Conservation (phyloP, 2,888 invertebrate genomes). For the Philopedon plagiatum region DNA sequence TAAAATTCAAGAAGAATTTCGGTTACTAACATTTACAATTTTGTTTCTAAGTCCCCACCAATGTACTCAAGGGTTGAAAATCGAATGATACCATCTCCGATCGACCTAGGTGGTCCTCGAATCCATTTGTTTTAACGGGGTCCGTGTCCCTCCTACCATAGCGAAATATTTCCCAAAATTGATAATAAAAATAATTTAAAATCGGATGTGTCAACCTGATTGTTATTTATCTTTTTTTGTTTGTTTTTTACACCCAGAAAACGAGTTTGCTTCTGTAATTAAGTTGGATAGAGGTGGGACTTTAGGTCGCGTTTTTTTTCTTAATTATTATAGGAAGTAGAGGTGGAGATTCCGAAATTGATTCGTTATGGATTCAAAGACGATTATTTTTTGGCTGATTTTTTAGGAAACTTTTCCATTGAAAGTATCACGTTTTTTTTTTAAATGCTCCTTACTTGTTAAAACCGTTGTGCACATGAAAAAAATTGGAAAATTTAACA, state of each 20-base stretch:
- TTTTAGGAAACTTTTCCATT: too few relatives aligned
- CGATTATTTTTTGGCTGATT: too few relatives aligned
- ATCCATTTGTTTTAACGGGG: conserved; percentile 38
- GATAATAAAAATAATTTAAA: conserved; percentile 34
- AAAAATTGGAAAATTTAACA: too few relatives aligned
- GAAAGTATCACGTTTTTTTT: too few relatives aligned
- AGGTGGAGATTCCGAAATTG: not conserved
- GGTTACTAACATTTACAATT: too few relatives aligned
- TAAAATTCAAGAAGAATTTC: too few relatives aligned
- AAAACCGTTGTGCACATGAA: too few relatives aligned
- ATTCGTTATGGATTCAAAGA: not conserved
- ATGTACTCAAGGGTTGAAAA: conserved; percentile 19
- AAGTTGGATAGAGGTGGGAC: not conserved
- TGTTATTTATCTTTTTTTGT: conserved; percentile 43
- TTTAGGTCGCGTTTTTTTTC: not conserved
- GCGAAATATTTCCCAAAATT: conserved; percentile 48
- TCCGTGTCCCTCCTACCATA: conserved; percentile 33
- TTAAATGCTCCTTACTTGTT: too few relatives aligned
- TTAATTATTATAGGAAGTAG: not conserved
- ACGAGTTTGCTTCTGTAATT: not conserved
- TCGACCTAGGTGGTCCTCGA: conserved; percentile 30
- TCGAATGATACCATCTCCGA: conserved; percentile 16
- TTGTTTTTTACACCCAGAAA: not conserved
- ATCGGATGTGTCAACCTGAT: conserved; percentile 38
- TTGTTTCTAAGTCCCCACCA: not conserved